A percentile compares a stretch with the other conserved stretches of the same genome.
phyloP scores from a whole-genome alignment of 2,113 vertebrate species.

The Corvus moneduloides region DNA sequence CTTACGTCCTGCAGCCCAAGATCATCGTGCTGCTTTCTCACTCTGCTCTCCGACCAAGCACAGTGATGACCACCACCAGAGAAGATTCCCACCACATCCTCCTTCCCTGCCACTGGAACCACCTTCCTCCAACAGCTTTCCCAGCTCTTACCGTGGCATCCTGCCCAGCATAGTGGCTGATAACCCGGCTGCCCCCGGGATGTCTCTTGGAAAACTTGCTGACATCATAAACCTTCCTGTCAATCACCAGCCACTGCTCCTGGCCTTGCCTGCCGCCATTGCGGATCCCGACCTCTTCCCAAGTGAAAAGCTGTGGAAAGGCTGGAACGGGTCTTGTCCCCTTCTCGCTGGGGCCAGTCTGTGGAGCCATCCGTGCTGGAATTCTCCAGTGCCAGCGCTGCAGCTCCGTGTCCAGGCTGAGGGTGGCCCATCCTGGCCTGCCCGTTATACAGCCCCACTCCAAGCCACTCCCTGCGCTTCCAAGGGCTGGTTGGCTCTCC shows the following conservation, averaged over 20 bases:
- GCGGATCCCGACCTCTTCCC: conserved; percentile 43
- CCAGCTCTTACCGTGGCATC: conserved; percentile 72
- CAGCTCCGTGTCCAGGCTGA: neutral
- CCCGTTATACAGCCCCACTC: conserved; percentile 1
- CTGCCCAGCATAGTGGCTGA: conserved; percentile 78
- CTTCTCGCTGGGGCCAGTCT: neutral
- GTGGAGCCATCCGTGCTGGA: conserved; percentile 20
- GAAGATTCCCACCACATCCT: neutral
- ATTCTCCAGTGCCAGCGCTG: neutral
- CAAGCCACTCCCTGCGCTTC: conserved; percentile 1
- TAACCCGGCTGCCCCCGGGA: conserved; percentile 72
- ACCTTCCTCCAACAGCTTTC: neutral
- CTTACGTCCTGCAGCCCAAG: neutral
- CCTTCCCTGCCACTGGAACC: neutral
- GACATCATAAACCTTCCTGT: conserved; percentile 78
- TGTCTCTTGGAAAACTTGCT: conserved; percentile 63
- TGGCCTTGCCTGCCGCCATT: neutral
- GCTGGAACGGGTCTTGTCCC: neutral
- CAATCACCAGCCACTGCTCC: conserved; percentile 76
- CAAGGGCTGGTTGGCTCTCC: neutral
- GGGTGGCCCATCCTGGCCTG: neutral
- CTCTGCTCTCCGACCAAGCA: neutral
- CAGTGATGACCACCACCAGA: accelerated
- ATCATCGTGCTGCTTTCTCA: neutral
- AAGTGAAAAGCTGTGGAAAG: conserved; percentile 8